These are phyloP conservation scores for Centropus unirufus DNA, from an alignment of 2,113 vertebrate genomes.

Conservation along the genomic window DNA sequence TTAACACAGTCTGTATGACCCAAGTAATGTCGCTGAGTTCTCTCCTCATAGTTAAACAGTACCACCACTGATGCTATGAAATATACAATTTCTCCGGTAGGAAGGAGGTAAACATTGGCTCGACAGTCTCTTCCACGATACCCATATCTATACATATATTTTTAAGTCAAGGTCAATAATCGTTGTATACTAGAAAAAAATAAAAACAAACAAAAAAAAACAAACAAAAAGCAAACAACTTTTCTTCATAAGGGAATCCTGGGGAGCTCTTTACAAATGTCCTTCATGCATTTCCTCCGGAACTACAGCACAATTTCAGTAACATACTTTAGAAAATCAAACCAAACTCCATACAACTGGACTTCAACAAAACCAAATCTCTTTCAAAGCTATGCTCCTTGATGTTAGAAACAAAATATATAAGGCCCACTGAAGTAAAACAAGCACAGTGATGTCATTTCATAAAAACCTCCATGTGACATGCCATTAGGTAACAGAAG, in stretches of 20 bases:
- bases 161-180: slow-evolving; percentile 78
- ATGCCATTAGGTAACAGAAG: slow-evolving; percentile 1
- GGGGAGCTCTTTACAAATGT: neutral
- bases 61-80: slow-evolving; percentile 95
- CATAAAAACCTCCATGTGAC: neutral
- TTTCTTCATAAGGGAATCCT: neutral
- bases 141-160: slow-evolving; percentile 78
- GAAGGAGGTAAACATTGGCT: slow-evolving; percentile 94
- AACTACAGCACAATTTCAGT: neutral
- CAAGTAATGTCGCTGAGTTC: slow-evolving; percentile 93
- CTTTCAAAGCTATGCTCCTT: neutral
- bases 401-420: neutral
- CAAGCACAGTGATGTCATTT: neutral
- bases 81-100: slow-evolving; percentile 96
- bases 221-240: neutral
- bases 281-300: neutral
- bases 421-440: neutral
- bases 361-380: neutral
- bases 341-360: neutral
- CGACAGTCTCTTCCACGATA: slow-evolving; percentile 95
- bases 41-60: slow-evolving; percentile 94
- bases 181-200: neutral
- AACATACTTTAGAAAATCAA: neutral
- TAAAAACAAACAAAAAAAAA: too few species aligned
- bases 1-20: slow-evolving; percentile 98